Evolutionary conservation across 2,113 vertebrate species (phyloP).

Genomic region (Corythaeola cristata): DNA sequence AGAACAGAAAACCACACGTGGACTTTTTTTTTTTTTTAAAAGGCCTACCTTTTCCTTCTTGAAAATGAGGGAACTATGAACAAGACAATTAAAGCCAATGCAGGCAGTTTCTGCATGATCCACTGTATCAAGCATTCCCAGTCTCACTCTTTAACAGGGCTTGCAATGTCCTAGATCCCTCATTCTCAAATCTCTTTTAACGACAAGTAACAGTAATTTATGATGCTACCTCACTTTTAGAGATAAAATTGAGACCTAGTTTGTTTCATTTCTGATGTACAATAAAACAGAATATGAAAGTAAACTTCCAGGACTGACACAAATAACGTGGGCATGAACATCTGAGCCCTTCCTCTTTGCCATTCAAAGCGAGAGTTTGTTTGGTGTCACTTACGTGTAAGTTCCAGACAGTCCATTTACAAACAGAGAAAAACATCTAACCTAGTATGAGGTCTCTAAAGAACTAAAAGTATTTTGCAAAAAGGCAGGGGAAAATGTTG

Average conservation of each 20-base stretch:
- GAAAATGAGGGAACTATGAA: background rate
- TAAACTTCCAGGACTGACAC: slow-evolving; percentile 24
- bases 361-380: background rate
- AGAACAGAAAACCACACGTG: background rate
- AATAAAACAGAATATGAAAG: slow-evolving; percentile 47
- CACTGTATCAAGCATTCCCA: background rate
- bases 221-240: background rate
- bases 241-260: background rate
- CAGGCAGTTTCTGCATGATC: background rate
- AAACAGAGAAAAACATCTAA: background rate
- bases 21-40: background rate
- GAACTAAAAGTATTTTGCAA: background rate
- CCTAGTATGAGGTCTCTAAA: background rate
- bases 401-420: background rate
- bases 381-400: background rate
- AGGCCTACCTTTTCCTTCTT: background rate
- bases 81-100: background rate
- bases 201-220: background rate
- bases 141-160: background rate
- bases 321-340: background rate
- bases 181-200: slow-evolving; percentile 10
- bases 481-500: background rate
- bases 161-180: background rate
- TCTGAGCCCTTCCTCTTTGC: slow-evolving; percentile 8
- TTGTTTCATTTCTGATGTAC: background rate